These are phyloP conservation scores for Empis stercorea DNA, from an alignment of 2,888 invertebrate species.

Conservation along the genomic window DNA sequence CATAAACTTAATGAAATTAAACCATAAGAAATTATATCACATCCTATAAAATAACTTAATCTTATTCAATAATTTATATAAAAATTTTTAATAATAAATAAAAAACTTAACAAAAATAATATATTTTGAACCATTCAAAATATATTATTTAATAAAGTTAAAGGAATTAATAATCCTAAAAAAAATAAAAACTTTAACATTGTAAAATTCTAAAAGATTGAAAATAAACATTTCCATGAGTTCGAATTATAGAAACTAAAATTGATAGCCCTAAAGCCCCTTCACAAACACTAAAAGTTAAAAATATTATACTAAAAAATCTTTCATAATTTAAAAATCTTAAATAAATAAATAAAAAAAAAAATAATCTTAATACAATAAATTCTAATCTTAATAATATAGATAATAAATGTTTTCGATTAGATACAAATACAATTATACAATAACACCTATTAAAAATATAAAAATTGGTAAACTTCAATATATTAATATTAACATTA, in stretches of 20 bases:
- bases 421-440: constrained; percentile 43
- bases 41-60: constrained; percentile 31
- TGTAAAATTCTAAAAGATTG: constrained; percentile 43
- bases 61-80: constrained; percentile 29
- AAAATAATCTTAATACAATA: constrained; percentile 45
- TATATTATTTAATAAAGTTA: constrained; percentile 39
- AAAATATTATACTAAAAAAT: constrained; percentile 48
- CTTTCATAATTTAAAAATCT: constrained; percentile 37
- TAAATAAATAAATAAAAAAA: constrained; percentile 39
- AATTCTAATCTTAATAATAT: constrained; percentile 47
- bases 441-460: constrained; percentile 39
- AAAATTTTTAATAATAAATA: constrained; percentile 37
- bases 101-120: constrained; percentile 39
- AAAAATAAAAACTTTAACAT: constrained; percentile 45
- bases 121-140: constrained; percentile 43
- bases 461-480: constrained; percentile 37
- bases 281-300: constrained; percentile 51
- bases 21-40: constrained; percentile 42
- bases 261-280: constrained; percentile 49
- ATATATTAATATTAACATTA: constrained; percentile 39
- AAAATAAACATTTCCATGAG: constrained; percentile 51
- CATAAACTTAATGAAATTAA: constrained; percentile 46
- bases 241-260: constrained; percentile 48
- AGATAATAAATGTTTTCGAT: constrained; percentile 46
- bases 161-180: constrained; percentile 39